A percentile compares a stretch with the other conserved stretches of the same genome.
These are phyloP conservation scores for Paedocypris sp. DNA, from an alignment of 2,113 vertebrate species.

Conservation along the genomic window DNA sequence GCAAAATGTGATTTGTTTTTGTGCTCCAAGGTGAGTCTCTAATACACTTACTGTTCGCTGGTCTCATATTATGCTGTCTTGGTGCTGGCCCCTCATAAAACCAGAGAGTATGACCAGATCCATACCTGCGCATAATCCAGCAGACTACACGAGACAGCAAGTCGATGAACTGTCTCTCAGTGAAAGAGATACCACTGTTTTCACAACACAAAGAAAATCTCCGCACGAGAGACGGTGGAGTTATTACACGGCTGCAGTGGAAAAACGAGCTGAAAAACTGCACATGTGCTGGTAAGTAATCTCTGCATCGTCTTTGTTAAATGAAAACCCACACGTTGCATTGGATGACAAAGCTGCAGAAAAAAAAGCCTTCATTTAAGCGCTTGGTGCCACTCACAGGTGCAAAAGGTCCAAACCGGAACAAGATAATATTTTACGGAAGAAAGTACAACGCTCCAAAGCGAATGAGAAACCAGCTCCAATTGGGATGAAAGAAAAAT, in stretches of 20 bases:
- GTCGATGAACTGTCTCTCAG: constrained; percentile 37
- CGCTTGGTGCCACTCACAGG: too few relatives aligned
- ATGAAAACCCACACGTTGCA: neutral
- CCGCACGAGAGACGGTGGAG: neutral
- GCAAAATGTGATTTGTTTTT: too few relatives aligned
- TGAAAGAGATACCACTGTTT: constrained; percentile 36
- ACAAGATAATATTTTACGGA: too few relatives aligned
- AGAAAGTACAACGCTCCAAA: too few relatives aligned
- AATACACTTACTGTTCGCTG: neutral
- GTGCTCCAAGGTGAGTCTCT: too few relatives aligned
- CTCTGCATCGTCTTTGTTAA: neutral
- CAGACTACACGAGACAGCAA: constrained; percentile 27
- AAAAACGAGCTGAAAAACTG: neutral
- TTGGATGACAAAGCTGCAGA: too few relatives aligned
- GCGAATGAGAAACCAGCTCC: too few relatives aligned
- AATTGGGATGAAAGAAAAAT: too few relatives aligned
- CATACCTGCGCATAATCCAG: constrained; percentile 36
- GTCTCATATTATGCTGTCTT: constrained; percentile 14
- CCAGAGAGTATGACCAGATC: constrained; percentile 18
- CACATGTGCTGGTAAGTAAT: neutral
- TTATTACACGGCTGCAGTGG: neutral
- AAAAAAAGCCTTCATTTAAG: too few relatives aligned
- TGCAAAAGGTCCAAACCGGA: too few relatives aligned
- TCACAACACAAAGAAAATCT: constrained; percentile 24
- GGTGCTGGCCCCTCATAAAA: constrained; percentile 1